phyloP scores from a whole-genome alignment of 2,888 invertebrate species.

The Pheosia tremula region DNA sequence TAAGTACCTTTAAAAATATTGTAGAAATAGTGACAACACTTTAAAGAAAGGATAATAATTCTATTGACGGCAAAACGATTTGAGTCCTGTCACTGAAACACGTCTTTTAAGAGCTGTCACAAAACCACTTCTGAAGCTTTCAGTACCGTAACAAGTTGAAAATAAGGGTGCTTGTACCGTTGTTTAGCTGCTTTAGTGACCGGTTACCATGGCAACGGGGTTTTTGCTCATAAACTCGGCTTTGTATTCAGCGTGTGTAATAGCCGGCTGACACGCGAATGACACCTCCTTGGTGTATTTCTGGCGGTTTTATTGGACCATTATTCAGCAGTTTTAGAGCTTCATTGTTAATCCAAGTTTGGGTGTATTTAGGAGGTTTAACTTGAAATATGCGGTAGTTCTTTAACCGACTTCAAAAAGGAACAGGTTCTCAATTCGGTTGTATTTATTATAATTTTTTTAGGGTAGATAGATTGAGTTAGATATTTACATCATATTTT shows the following conservation, averaged over 20 bases:
- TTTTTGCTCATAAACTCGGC: neutral
- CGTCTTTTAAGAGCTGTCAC: neutral
- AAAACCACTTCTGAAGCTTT: neutral
- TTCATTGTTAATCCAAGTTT: neutral
- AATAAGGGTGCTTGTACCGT: neutral
- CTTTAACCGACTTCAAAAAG: too few relatives aligned
- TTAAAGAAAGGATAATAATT: too few relatives aligned
- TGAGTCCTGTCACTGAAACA: neutral
- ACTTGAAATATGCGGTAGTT: too few relatives aligned
- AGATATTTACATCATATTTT: too few relatives aligned
- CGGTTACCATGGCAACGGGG: neutral
- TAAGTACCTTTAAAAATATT: neutral
- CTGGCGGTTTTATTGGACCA: neutral
- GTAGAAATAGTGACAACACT: too few relatives aligned
- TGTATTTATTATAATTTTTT: too few relatives aligned
- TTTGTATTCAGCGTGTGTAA: neutral
- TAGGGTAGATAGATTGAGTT: too few relatives aligned
- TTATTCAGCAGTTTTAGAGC: neutral
- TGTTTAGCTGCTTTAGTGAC: neutral
- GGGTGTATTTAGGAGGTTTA: too few relatives aligned
- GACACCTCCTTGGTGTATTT: neutral
- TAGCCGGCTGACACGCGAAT: neutral
- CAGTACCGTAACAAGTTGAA: neutral
- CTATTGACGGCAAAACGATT: neutral
- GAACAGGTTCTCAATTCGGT: too few relatives aligned